Evolutionary conservation across 2,113 vertebrate genomes (phyloP).

Genomic region (Varanus komodoensis): DNA sequence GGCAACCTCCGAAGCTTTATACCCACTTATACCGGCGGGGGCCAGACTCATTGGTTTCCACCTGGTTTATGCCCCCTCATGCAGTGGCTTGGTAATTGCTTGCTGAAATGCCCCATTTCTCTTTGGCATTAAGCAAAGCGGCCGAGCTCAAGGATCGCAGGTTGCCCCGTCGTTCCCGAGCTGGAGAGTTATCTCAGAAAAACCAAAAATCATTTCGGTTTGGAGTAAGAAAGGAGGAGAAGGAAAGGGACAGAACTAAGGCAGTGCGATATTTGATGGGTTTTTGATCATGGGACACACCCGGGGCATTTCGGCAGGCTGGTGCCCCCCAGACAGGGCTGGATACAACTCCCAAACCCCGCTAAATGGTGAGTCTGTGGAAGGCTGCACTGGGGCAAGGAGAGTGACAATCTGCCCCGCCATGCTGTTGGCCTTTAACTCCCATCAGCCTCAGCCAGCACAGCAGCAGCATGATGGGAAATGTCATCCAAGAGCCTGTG

Average conservation of each 20-base stretch:
- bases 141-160: too few relatives aligned
- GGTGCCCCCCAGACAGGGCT: too few relatives aligned
- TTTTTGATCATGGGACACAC: too few relatives aligned
- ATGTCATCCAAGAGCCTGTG: too few relatives aligned
- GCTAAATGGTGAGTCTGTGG: not conserved
- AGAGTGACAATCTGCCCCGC: too few relatives aligned
- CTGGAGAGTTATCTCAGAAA: not conserved
- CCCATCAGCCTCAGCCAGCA: too few relatives aligned
- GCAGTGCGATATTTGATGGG: not conserved
- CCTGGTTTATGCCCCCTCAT: not conserved
- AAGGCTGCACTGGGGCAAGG: too few relatives aligned
- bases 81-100: slow-evolving; percentile 19
- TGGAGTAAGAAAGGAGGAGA: not conserved
- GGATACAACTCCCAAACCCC: too few relatives aligned
- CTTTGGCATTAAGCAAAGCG: not conserved
- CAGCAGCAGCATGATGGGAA: too few relatives aligned
- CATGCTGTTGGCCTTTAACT: too few relatives aligned
- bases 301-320: too few relatives aligned
- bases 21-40: not conserved
- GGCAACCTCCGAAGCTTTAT: not conserved
- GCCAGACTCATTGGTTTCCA: not conserved
- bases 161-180: not conserved
- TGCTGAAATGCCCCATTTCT: slow-evolving; percentile 14
- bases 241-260: not conserved
- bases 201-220: too few relatives aligned